phyloP scores from a whole-genome alignment of 2,113 vertebrate species.

The Chelonoidis abingdonii region DNA sequence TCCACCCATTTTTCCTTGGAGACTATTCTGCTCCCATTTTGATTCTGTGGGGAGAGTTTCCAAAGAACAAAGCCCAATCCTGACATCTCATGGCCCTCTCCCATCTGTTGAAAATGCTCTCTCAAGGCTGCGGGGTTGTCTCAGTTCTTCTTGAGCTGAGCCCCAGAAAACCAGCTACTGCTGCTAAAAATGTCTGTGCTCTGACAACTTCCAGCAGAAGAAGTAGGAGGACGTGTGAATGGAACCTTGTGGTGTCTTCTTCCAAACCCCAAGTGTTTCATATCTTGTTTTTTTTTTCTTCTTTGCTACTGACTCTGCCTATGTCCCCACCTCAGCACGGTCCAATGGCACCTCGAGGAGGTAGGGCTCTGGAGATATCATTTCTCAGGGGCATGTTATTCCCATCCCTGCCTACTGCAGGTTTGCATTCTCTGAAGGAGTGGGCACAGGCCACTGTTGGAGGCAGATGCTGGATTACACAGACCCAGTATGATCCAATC shows the following conservation, averaged over 20 bases:
- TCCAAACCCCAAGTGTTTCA: not conserved
- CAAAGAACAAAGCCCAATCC: not conserved
- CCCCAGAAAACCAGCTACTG: constrained; percentile 58
- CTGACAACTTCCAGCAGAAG: constrained; percentile 61
- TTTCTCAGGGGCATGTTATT: not conserved
- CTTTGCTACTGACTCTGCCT: not conserved
- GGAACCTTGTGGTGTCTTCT: not conserved
- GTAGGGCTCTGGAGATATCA: not conserved
- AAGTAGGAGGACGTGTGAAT: constrained; percentile 1
- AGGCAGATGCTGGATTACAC: not conserved
- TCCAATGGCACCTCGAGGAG: not conserved
- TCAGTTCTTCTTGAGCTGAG: constrained; percentile 1
- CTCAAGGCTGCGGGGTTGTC: not conserved
- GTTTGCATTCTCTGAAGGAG: not conserved
- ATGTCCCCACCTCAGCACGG: not conserved
- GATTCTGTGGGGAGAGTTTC: too few relatives aligned
- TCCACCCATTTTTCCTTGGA: not conserved
- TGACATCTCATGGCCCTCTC: not conserved
- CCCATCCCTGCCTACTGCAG: not conserved
- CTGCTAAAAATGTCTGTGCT: constrained; percentile 74
- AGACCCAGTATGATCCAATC: not conserved
- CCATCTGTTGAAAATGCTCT: constrained; percentile 58
- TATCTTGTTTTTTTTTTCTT: not conserved
- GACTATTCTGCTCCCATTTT: not conserved
- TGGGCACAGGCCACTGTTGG: not conserved